Evolutionary conservation across 1,140 invertebrate species (phyloP).

Genomic region (Spodoptera litura): DNA sequence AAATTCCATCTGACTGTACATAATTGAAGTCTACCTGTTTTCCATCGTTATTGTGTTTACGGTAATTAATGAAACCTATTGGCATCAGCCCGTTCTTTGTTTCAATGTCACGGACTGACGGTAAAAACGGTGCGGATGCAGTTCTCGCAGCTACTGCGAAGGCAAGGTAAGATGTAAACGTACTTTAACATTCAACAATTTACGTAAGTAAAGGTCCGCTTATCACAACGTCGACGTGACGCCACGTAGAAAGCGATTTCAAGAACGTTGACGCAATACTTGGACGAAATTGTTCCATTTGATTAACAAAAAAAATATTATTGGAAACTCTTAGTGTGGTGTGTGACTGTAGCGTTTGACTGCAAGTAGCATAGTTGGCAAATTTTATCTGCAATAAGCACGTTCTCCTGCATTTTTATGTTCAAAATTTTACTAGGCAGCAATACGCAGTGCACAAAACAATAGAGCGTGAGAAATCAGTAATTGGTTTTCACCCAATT

Average conservation of each 20-base stretch:
- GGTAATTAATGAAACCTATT: not conserved
- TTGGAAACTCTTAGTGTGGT: not conserved
- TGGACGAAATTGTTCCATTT: slow-evolving; percentile 63
- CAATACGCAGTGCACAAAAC: slow-evolving; percentile 43
- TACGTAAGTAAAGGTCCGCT: slow-evolving; percentile 78
- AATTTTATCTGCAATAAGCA: slow-evolving; percentile 17
- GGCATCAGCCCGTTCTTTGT: slow-evolving; percentile 15
- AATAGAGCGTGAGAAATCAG: slow-evolving; percentile 41
- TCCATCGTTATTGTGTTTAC: slow-evolving; percentile 5
- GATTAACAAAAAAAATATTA: slow-evolving; percentile 56
- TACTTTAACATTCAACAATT: slow-evolving; percentile 59
- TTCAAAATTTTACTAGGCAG: slow-evolving; percentile 6
- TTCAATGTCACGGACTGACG: slow-evolving; percentile 32
- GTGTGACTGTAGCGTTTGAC: no score
- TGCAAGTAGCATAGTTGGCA: not conserved
- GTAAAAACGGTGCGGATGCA: slow-evolving; percentile 4
- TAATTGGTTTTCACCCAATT: slow-evolving; percentile 62
- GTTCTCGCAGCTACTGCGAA: slow-evolving; percentile 4
- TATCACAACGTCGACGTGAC: slow-evolving; percentile 71
- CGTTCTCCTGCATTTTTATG: not conserved
- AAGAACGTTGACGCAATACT: slow-evolving; percentile 75
- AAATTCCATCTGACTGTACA: not conserved
- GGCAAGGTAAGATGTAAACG: slow-evolving; percentile 53
- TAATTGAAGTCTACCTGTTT: slow-evolving; percentile 6
- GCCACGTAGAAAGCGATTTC: slow-evolving; percentile 79